Conservation (phyloP, 2,113 vertebrate species). For the Vidua chalybeata region DNA sequence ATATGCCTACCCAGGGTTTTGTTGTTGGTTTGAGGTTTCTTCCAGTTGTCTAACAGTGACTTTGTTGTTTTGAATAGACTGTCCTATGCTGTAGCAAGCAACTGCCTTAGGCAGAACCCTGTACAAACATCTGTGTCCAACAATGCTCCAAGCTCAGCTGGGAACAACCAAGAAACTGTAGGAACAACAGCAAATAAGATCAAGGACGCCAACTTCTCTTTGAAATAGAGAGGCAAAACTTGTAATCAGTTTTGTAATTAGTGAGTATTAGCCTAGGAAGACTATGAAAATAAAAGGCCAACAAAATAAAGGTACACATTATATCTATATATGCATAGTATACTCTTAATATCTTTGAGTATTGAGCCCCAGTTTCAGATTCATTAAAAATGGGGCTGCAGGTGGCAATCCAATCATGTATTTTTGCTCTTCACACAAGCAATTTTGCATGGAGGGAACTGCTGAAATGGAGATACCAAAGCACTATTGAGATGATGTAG, state of each 20-base stretch:
- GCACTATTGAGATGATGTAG: background rate
- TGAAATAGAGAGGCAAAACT: background rate
- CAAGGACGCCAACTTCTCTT: background rate
- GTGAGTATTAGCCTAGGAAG: background rate
- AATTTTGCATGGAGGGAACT: background rate
- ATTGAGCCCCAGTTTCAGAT: background rate
- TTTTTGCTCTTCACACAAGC: conserved; percentile 7
- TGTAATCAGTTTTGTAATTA: background rate
- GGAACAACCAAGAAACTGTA: background rate
- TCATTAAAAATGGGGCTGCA: background rate
- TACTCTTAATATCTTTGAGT: background rate
- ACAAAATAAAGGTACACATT: background rate
- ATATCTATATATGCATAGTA: background rate
- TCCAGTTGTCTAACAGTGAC: background rate
- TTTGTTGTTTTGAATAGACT: background rate
- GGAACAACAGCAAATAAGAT: background rate
- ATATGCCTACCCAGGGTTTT: background rate
- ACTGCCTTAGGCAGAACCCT: background rate
- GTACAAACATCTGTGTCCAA: rapidly evolving
- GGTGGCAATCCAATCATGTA: background rate
- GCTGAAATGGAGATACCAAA: conserved; percentile 29
- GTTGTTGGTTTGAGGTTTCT: background rate
- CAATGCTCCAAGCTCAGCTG: background rate
- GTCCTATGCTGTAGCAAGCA: background rate
- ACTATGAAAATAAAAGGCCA: background rate